Evolutionary conservation across 2,888 invertebrate species (phyloP).

Genomic region (Cephalotes varians): DNA sequence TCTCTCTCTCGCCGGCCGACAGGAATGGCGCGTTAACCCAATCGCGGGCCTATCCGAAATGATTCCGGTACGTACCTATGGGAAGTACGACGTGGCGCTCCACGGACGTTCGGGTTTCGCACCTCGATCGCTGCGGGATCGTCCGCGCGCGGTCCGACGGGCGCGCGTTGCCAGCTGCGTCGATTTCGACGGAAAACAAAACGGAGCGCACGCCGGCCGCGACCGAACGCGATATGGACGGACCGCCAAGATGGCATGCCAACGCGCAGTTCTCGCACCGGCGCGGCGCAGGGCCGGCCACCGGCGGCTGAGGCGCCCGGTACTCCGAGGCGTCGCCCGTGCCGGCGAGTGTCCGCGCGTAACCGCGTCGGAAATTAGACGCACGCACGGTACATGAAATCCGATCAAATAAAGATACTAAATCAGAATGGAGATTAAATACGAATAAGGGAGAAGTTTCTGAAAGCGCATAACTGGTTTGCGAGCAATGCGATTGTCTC

Average conservation of each 20-base stretch:
- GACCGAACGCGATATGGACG: constrained; percentile 72
- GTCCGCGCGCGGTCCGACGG: constrained; percentile 60
- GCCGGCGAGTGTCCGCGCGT: constrained; percentile 17
- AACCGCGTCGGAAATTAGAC: background rate
- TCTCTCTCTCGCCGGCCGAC: background rate
- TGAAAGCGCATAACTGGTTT: background rate
- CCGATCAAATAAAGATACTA: background rate
- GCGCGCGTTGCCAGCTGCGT: constrained; percentile 27
- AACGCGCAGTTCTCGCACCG: constrained; percentile 76
- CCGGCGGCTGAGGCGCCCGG: too few species aligned
- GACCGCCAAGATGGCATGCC: constrained; percentile 70
- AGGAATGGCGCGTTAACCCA: constrained; percentile 30
- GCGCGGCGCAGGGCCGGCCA: constrained; percentile 33
- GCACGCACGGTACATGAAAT: background rate
- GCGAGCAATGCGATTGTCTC: background rate
- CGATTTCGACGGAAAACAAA: constrained; percentile 61
- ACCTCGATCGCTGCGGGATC: constrained; percentile 61
- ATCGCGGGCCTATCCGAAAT: constrained; percentile 16
- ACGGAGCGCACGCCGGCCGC: constrained; percentile 74
- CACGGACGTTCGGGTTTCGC: constrained; percentile 25
- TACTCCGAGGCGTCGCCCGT: too few species aligned
- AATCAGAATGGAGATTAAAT: background rate
- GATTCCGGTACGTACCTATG: constrained; percentile 69
- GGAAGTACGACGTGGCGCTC: constrained; percentile 65
- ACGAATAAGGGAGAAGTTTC: too few species aligned